Base-by-base conservation (phyloP, 2,888 invertebrate genomes). In the Conops quadrifasciatus region DNA sequence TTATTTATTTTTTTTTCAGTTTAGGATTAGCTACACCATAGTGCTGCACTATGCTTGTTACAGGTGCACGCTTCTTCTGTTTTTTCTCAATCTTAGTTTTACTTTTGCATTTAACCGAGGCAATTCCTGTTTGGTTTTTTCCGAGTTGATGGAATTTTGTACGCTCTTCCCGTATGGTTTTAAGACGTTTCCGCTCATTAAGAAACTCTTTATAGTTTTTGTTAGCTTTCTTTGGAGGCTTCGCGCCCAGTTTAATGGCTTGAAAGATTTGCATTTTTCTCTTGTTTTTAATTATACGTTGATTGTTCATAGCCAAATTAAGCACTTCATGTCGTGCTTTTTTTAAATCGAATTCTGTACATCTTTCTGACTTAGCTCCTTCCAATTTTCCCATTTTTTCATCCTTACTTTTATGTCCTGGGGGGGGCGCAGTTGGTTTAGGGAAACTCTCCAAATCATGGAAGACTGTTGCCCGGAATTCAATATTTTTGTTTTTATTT, bases 191-290 rank as follows among this genome's bases (percentile, higher is more conserved):
- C 65, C 88, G 89, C 77, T 91, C 90, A 72, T 87, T 86, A 81
- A 90, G 87, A 24, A 94, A 83, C 62, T 89, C 88, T 84, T 94
- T 94, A 80, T 94, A 94, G 83, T 94, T 94, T 66, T 89, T 86
- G 75, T 88, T 89, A 67, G 88, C 87, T 43, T 89, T 90, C 82
- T 91, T 93, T 0, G 91, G 91, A 3, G 94, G 92, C 84, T 92
- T 93, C 0, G 95, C 95, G 64, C 96, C 96, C 80, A 96, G 88
- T 83, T 92, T 92, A 45, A 96, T 89, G 0, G 94, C 91, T 66
- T 83, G 80, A 4, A 91, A 91, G 58, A 92, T 89, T 87, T 93
- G 92, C n/a, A 94, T 94, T 82, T 93, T 90, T 78, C 91, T 89
- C 79, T 93, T 92, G 80, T 92, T 91, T 13, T 88, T 87, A 2